Evolutionary conservation across 1,140 invertebrate species (phyloP), one percentile per base, ranked within the genome.

Genomic region (Scaptomyza pallida): DNA sequence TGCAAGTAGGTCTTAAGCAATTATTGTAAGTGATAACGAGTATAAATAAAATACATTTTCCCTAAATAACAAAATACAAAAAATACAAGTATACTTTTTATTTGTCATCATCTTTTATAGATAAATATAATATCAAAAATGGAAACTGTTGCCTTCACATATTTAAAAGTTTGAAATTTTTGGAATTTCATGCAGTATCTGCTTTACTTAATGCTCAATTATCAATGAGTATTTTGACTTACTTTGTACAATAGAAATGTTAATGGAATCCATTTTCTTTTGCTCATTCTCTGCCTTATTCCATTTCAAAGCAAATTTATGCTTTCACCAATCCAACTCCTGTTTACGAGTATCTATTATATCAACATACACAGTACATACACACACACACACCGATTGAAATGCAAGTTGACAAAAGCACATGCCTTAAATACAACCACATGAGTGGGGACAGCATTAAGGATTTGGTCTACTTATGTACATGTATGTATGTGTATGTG

Each of bases 31-130:
- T 44, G 61, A 75, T 68, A 55, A 73, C 47, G 61, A 70, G n/a
- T n/a, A 50, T 71, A 80, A 80, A 85, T 80, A 77, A 79, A 80
- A 71, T 61, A 71, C 35, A 77, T 64, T 74, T 85, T 86, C 73
- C 76, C 71, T 81, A 63, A 75, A 68, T 59, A 54, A 80, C 51
- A 60, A 26, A 21, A 48, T 33, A n/a, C n/a, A n/a, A n/a, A n/a
- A n/a, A n/a, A n/a, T n/a, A n/a, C n/a, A n/a, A n/a, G n/a, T n/a
- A n/a, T n/a, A n/a, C n/a, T n/a, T n/a, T n/a, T n/a, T n/a, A n/a
- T n/a, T n/a, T n/a, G n/a, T n/a, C n/a, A n/a, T n/a, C n/a, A n/a
- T n/a, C n/a, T n/a, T n/a, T n/a, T n/a, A n/a, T n/a, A n/a, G n/a
- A n/a, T n/a, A n/a, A n/a, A n/a, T n/a, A n/a, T n/a, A n/a, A n/a